These are phyloP conservation scores for Hirudinaria manillensis DNA, from an alignment of 2,888 invertebrate genomes.

Conservation along the genomic window DNA sequence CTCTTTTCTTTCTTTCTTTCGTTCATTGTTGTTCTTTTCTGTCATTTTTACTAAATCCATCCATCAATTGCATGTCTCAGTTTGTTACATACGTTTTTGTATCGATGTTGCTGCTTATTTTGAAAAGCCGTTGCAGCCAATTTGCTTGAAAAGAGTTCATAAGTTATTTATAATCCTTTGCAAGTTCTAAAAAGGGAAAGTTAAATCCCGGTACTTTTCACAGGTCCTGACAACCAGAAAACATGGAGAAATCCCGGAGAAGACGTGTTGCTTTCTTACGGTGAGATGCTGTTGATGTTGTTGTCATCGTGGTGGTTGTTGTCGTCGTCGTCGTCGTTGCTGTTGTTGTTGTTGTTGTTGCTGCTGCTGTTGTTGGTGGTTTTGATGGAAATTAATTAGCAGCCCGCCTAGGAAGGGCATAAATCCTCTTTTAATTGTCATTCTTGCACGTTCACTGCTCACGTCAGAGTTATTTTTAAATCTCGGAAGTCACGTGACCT, in stretches of 20 bases:
- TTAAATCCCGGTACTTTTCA: neutral
- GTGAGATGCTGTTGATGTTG: slow-evolving; percentile 7
- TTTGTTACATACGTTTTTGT: too few species aligned
- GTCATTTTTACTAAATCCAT: too few species aligned
- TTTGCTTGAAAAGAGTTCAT: too few species aligned
- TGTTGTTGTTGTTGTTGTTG: slow-evolving; percentile 7
- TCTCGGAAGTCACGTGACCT: neutral
- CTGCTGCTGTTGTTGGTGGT: neutral
- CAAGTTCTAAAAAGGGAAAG: too few species aligned
- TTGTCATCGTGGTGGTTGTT: too few species aligned
- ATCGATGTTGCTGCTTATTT: too few species aligned
- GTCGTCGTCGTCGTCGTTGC: neutral
- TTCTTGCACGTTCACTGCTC: neutral
- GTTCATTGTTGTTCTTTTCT: too few species aligned
- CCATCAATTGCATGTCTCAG: too few species aligned
- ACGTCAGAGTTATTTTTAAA: slow-evolving; percentile 1
- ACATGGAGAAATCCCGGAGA: neutral
- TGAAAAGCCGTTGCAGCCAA: too few species aligned
- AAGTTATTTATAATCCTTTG: too few species aligned
- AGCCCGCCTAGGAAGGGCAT: neutral
- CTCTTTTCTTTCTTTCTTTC: too few species aligned
- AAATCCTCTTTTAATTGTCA: slow-evolving; percentile 23
- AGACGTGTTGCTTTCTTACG: slow-evolving; percentile 14
- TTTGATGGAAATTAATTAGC: neutral
- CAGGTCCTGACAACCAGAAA: slow-evolving; percentile 13